phyloP scores from a whole-genome alignment of 2,113 vertebrate genomes.

The Carollia perspicillata region DNA sequence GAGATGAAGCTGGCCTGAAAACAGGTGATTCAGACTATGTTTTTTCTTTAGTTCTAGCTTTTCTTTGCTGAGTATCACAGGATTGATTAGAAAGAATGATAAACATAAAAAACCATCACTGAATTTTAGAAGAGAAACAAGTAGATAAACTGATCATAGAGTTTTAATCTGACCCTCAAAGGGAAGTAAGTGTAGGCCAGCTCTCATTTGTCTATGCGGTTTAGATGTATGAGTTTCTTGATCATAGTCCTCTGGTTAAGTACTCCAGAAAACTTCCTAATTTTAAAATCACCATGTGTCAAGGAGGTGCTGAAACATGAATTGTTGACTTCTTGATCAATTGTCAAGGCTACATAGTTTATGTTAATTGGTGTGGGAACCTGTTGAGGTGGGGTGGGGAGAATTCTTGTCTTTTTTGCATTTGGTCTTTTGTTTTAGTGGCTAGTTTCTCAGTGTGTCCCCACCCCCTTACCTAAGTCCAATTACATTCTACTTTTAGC shows the following conservation, averaged over 20 bases:
- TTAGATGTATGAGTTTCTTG: background rate
- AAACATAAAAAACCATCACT: background rate
- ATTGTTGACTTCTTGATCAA: background rate
- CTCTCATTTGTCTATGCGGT: background rate
- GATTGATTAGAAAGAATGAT: background rate
- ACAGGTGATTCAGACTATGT: background rate
- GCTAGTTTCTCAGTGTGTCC: background rate
- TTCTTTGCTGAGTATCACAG: background rate
- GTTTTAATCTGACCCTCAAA: background rate
- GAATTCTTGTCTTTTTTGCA: background rate
- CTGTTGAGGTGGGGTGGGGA: background rate
- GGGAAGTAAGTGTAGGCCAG: background rate
- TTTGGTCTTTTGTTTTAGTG: background rate
- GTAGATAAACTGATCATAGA: background rate
- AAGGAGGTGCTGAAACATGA: background rate
- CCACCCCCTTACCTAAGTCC: background rate
- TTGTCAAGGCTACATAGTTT: background rate
- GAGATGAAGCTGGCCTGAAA: background rate
- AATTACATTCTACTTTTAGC: background rate
- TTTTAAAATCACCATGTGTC: background rate
- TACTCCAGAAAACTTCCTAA: background rate
- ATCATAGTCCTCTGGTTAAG: background rate
- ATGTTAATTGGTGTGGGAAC: background rate
- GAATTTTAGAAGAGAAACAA: background rate
- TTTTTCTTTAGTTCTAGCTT: background rate